Base-by-base conservation (phyloP, 1,140 invertebrate species). In the Eumeta japonica region DNA sequence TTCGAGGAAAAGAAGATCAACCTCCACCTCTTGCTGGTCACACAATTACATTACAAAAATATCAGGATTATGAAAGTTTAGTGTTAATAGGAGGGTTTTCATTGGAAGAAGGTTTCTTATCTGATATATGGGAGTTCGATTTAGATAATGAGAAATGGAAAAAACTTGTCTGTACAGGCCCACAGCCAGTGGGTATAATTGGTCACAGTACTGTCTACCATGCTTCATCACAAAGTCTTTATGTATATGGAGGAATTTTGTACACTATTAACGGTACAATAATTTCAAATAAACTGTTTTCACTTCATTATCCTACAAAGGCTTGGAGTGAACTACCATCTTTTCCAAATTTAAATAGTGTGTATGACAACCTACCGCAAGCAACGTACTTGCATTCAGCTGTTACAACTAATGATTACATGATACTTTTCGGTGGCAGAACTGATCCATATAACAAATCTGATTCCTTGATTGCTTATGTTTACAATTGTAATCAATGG, bases 141-240 rank as follows among this genome's bases (percentile, higher is more conserved):
- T 62, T 90, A 0, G 84, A 86, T 42, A 81, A 76, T 10, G 83
- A 84, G 16, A 79, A 79, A 13, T 92, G 89, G 89, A 77, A 81
- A 42, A 78, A 79, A 35, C 55, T 90, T 24, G 68, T 77, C 10
- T 84, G 84, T 1, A 71, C 73, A 41, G 92, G 92, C 11, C 81
- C 86, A 14, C 81, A 82, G 16, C 90, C 92, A 7, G 64, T 85
- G 1, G 90, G 90, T 30, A 79, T 97, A 14, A 96, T 90, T 60
- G 93, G 93, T 0, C 94, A 97, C 63, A 89, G 84, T 19, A 88
- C 92, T 1, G 89, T 95, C 0, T 97, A 92, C 58, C 88, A 96
- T 50, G 65, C 77, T 1, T 79, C 79, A 16, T 88, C 87, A 0
- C 83, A 91, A 43, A 90, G 88, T 46, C 80, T 97, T 28, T 98